Percentiles rank a stretch among this genome's conserved stretches.
Evolutionary conservation across 23 tunicate species (phyloP).

Genomic region (Oikopleura dioica): DNA sequence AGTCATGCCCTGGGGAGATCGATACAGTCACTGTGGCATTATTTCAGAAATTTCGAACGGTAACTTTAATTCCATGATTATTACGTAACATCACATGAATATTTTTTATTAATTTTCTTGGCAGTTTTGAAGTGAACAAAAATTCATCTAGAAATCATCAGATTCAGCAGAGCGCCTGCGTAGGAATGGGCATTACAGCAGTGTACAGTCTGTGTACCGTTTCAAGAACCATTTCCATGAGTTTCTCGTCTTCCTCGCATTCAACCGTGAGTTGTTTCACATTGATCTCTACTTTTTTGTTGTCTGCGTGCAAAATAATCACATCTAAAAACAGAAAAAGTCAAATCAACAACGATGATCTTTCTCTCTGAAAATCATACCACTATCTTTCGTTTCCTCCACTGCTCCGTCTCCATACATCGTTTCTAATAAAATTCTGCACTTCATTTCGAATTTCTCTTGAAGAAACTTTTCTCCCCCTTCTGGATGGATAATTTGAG

Average conservation of each 20-base stretch:
- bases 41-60: too few species aligned
- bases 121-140: too few species aligned
- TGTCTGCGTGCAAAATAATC: slow-evolving; percentile 25
- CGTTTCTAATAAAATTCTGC: slow-evolving; percentile 24
- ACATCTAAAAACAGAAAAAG: slow-evolving; percentile 16
- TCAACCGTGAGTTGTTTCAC: slow-evolving; percentile 21
- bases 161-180: too few species aligned
- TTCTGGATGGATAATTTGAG: background rate
- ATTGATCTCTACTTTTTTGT: slow-evolving; percentile 15
- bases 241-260: slow-evolving; percentile 22
- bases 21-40: too few species aligned
- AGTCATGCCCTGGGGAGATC: too few species aligned
- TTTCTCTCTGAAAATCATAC: background rate
- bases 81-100: too few species aligned
- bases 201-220: slow-evolving; percentile 36
- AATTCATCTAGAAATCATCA: too few species aligned
- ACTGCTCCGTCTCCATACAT: slow-evolving; percentile 72
- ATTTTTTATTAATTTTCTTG: too few species aligned
- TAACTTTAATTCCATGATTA: too few species aligned
- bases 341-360: background rate
- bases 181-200: slow-evolving; percentile 57
- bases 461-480: background rate
- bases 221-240: slow-evolving; percentile 25
- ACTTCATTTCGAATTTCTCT: background rate
- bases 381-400: slow-evolving; percentile 36